Base-by-base conservation (phyloP, 2,797 vertebrate genomes). In the Lacerta bilineata region DNA sequence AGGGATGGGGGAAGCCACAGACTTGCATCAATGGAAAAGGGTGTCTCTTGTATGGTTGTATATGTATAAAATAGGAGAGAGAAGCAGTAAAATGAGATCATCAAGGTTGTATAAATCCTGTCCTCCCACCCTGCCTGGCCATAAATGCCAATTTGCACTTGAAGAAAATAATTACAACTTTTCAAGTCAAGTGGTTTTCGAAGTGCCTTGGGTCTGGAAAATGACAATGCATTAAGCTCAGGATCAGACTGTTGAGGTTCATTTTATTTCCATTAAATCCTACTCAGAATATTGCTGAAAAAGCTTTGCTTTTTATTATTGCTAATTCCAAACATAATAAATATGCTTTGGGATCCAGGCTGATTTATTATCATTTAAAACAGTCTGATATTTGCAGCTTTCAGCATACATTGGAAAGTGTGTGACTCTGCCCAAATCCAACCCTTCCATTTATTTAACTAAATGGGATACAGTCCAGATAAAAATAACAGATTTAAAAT, bases 321-420 rank as follows among this genome's bases (percentile, higher is more conserved):
- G 93, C 88, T 96, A 96, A 97, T 96, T 96, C 96, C 95, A 97
- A 96, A 91, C 92, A 96, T 93, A 97, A 97, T 95, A 97, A 97
- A 97, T 96, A 96, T 0, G 27, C 89, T 46, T 94, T 91, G 80
- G 93, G 89, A 89, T 94, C 91, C 68, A 8, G 85, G 93, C 90
- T 96, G 96, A 96, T 97, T 97, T 97, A 96, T 97, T 96, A 94
- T 96, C 89, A 93, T 95, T 97, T 96, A 90, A 96, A 96, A 94
- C 91, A 94, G 92, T 68, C 83, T 90, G 94, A 93, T 94, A 93
- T 94, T 95, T 96, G 92, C 94, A 95, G 92, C 91, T 95, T 95
- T 95, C 90, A 78, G 1, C 93, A 86, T 91, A 87, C 89, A 90
- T 85, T 78, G 0, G 5, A 81, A 79, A 93, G 43, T 66, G 68